A percentile compares a stretch with the other conserved stretches of the same genome.
Evolutionary conservation across 1,140 invertebrate genomes (phyloP).

Genomic region (Potamilus streckersoni): DNA sequence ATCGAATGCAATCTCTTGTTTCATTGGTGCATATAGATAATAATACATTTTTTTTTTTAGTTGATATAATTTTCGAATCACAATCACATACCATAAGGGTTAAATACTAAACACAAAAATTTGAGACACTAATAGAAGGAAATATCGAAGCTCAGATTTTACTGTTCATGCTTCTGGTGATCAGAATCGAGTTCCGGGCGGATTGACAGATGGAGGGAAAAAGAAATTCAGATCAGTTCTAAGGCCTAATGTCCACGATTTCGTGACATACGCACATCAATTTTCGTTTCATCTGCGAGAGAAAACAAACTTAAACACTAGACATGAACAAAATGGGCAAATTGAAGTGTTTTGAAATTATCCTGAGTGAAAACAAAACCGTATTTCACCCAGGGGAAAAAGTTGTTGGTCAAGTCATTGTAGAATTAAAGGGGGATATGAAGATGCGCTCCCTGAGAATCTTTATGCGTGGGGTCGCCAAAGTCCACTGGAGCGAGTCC

Average conservation of each 20-base stretch:
- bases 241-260: neutral
- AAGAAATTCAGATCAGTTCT: conserved; percentile 1
- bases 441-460: conserved; percentile 69
- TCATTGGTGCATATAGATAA: too few relatives aligned
- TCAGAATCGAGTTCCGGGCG: conserved; percentile 21
- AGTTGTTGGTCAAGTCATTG: conserved; percentile 67
- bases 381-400: conserved; percentile 70
- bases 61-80: too few relatives aligned
- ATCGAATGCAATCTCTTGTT: too few relatives aligned
- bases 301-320: neutral
- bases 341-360: conserved; percentile 70
- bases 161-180: too few relatives aligned
- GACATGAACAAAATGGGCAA: conserved; percentile 66
- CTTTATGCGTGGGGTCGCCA: conserved; percentile 69
- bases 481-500: conserved; percentile 72
- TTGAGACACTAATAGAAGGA: too few relatives aligned
- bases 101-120: too few relatives aligned
- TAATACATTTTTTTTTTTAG: too few relatives aligned
- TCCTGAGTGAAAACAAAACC: conserved; percentile 66
- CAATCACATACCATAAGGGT: too few relatives aligned
- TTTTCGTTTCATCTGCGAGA: neutral
- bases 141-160: too few relatives aligned
- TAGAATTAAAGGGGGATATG: conserved; percentile 70
- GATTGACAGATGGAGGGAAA: neutral
- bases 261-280: neutral